Evolutionary conservation across 2,888 invertebrate species (phyloP).

Genomic region (Panopea generosa): DNA sequence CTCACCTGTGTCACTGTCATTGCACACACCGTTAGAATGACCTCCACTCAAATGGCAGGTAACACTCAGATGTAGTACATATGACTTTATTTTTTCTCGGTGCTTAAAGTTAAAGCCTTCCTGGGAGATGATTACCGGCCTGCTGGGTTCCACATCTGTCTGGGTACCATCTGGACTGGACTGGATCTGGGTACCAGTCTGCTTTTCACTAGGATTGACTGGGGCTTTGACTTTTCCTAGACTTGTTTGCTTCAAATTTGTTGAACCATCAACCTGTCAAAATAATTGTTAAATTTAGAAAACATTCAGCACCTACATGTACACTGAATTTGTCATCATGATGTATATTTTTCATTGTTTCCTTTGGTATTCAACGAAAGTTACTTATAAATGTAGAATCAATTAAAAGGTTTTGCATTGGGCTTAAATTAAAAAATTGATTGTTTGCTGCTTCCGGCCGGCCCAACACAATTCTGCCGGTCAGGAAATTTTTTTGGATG

Average conservation of each 20-base stretch:
- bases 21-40: constrained; percentile 73
- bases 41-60: constrained; percentile 77
- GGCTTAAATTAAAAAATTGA: too few relatives aligned
- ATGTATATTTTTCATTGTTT: too few relatives aligned
- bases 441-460: too few relatives aligned
- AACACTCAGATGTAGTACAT: constrained; percentile 92
- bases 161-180: constrained; percentile 85
- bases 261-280: constrained; percentile 61
- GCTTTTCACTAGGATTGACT: constrained; percentile 71
- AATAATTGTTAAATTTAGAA: background rate
- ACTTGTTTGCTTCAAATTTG: constrained; percentile 77
- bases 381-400: too few relatives aligned
- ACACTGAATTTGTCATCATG: too few relatives aligned
- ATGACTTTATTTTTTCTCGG: constrained; percentile 93
- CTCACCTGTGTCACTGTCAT: constrained; percentile 38
- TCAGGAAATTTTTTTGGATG: too few relatives aligned
- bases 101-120: constrained; percentile 93
- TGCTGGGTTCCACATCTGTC: constrained; percentile 30
- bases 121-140: constrained; percentile 94
- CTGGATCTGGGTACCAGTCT: constrained; percentile 9
- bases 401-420: too few relatives aligned
- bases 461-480: too few relatives aligned
- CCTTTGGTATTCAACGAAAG: too few relatives aligned
- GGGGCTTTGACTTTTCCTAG: constrained; percentile 81
- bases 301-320: background rate